Percentiles rank a stretch among this genome's conserved stretches.
Conservation (phyloP, 2,888 invertebrate genomes). For the Agonum fuliginosum region DNA sequence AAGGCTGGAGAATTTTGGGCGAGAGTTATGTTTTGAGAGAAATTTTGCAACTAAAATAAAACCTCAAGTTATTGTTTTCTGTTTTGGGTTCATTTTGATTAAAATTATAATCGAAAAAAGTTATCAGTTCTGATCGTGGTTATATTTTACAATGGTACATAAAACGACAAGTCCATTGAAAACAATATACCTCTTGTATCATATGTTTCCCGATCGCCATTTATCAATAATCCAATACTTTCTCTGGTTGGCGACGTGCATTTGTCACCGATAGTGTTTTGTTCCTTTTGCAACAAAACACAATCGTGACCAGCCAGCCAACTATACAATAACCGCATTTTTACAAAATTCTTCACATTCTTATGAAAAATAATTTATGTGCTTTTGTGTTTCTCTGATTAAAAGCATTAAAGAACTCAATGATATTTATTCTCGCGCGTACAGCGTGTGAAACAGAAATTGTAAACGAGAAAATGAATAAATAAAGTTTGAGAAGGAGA, state of each 20-base stretch:
- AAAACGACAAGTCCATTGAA: neutral
- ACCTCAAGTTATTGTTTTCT: no score
- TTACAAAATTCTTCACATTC: slow-evolving; percentile 14
- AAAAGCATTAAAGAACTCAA: slow-evolving; percentile 25
- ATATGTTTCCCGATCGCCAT: slow-evolving; percentile 13
- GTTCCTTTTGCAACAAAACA: slow-evolving; percentile 42
- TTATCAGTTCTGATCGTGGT: no score
- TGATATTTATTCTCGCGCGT: slow-evolving; percentile 39
- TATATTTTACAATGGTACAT: slow-evolving; percentile 15
- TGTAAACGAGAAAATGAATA: slow-evolving; percentile 47
- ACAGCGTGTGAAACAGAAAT: slow-evolving; percentile 50
- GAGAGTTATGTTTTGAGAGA: no score
- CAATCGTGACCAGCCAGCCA: slow-evolving; percentile 30
- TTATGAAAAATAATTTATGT: slow-evolving; percentile 17
- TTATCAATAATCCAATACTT: slow-evolving; percentile 49
- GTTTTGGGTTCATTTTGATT: no score
- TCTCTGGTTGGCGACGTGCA: slow-evolving; percentile 40
- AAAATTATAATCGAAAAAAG: no score
- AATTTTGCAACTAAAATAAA: no score
- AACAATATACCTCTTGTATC: slow-evolving; percentile 11
- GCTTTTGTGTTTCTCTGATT: slow-evolving; percentile 23
- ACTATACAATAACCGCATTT: slow-evolving; percentile 15
- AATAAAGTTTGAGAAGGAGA: slow-evolving; percentile 42
- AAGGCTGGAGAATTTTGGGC: no score
- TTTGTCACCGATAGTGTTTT: slow-evolving; percentile 50